A percentile compares a stretch with the other conserved stretches of the same genome.
phyloP scores from a whole-genome alignment of 2,888 invertebrate species.

The Drosophila pseudotalamancana region DNA sequence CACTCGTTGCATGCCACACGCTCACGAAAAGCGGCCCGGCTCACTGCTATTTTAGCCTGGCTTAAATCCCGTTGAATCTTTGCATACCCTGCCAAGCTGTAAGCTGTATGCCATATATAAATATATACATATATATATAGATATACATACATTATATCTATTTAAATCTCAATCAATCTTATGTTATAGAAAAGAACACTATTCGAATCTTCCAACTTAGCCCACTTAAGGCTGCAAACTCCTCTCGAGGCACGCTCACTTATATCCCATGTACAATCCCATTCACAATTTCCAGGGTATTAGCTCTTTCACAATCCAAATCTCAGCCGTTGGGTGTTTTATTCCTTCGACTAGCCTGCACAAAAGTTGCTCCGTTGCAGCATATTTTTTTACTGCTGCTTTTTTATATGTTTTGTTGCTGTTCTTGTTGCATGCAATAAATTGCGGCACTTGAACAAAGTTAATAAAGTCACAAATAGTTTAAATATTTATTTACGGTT shows the following conservation, averaged over 20 bases:
- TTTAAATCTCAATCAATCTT: too few species aligned
- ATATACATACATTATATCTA: too few species aligned
- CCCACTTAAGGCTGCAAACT: background rate
- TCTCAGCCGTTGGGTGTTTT: background rate
- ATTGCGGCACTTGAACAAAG: constrained; percentile 77
- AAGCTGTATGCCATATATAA: too few species aligned
- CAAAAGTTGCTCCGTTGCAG: constrained; percentile 35
- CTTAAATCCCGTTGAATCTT: background rate
- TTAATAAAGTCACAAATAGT: constrained; percentile 80
- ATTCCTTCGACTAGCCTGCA: constrained; percentile 4
- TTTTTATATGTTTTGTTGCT: background rate
- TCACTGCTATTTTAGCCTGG: background rate
- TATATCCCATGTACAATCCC: too few species aligned
- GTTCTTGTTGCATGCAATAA: constrained; percentile 68
- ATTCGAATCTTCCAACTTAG: too few species aligned
- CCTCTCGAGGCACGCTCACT: too few species aligned
- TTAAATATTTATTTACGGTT: constrained; percentile 77
- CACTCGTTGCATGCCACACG: constrained; percentile 9
- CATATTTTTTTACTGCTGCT: background rate
- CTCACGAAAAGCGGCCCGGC: background rate
- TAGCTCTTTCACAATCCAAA: background rate
- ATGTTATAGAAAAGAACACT: too few species aligned
- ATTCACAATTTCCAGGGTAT: background rate
- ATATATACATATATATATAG: too few species aligned
- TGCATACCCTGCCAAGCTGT: too few species aligned